These are phyloP conservation scores for Parazoanthus darwini DNA, from an alignment of 92 coral and sea anemone genomes.

Conservation along the genomic window DNA sequence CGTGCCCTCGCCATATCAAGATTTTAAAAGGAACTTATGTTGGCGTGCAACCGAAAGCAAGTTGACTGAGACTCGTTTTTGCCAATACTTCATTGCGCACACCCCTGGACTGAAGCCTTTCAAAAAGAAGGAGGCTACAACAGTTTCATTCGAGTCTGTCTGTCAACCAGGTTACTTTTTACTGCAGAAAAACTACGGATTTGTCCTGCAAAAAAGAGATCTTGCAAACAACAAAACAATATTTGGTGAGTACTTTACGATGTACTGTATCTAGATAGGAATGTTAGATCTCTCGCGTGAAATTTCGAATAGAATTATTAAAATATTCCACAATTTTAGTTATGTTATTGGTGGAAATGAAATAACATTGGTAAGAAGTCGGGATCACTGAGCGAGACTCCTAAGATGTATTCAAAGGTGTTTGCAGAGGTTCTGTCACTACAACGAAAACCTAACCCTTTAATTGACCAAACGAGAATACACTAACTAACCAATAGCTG, in stretches of 20 bases:
- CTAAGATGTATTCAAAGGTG: no score
- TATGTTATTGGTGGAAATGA: no score
- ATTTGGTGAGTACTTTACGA: constrained; percentile 8
- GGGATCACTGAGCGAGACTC: no score
- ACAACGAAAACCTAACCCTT: no score
- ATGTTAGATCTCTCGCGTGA: no score
- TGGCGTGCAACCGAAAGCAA: constrained; percentile 33
- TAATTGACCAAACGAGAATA: no score
- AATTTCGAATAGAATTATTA: no score
- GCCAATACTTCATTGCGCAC: constrained; percentile 22
- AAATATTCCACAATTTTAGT: no score
- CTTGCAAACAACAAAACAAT: constrained; percentile 3
- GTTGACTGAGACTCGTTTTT: neutral
- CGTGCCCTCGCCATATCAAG: neutral
- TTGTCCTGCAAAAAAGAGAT: constrained; percentile 3
- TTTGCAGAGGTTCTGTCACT: no score
- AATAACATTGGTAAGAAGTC: no score
- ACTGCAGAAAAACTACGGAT: constrained; percentile 20
- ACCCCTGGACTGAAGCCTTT: constrained; percentile 30
- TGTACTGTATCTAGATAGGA: neutral
- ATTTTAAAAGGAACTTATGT: neutral
- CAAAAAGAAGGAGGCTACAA: neutral
- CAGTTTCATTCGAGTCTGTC: constrained; percentile 26
- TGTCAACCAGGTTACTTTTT: constrained; percentile 37
- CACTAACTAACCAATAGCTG: no score